Percentiles rank a stretch among this genome's conserved stretches.
These are phyloP conservation scores for Eleutherodactylus coqui DNA, from an alignment of 2,797 vertebrate species.

Conservation along the genomic window DNA sequence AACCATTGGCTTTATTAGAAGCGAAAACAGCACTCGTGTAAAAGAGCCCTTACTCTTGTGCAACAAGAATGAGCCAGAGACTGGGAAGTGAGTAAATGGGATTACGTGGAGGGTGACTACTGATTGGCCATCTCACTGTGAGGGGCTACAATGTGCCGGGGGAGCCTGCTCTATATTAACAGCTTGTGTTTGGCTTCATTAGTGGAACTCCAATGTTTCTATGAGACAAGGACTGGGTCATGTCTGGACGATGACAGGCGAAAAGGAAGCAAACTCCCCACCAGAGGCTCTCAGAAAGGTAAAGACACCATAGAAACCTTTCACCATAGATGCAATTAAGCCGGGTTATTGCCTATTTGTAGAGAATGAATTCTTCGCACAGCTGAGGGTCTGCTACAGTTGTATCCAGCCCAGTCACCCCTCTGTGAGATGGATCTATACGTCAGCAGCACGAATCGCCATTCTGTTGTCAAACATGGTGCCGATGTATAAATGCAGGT, in stretches of 20 bases:
- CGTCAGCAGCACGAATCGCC: too few species aligned
- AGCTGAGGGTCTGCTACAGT: neutral
- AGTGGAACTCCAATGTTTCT: neutral
- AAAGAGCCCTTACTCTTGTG: neutral
- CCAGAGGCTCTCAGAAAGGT: slow-evolving; percentile 7
- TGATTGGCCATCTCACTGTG: slow-evolving; percentile 17
- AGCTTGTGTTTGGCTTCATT: neutral
- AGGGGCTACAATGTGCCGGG: neutral
- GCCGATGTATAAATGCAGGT: too few species aligned
- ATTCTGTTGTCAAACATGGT: too few species aligned
- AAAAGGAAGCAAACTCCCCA: neutral
- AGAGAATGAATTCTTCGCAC: neutral
- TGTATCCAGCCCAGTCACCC: too few species aligned
- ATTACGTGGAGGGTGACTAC: neutral
- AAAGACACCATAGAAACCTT: neutral
- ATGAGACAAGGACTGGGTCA: neutral
- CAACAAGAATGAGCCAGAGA: neutral
- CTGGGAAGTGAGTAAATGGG: neutral
- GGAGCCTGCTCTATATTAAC: neutral
- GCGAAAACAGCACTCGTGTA: too few species aligned
- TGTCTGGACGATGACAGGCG: neutral
- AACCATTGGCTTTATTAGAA: too few species aligned
- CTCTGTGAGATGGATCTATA: too few species aligned
- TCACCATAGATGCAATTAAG: neutral
- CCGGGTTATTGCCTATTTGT: neutral